These are phyloP conservation scores for Hypothenemus hampei DNA, from an alignment of 1,140 invertebrate species.

Conservation along the genomic window DNA sequence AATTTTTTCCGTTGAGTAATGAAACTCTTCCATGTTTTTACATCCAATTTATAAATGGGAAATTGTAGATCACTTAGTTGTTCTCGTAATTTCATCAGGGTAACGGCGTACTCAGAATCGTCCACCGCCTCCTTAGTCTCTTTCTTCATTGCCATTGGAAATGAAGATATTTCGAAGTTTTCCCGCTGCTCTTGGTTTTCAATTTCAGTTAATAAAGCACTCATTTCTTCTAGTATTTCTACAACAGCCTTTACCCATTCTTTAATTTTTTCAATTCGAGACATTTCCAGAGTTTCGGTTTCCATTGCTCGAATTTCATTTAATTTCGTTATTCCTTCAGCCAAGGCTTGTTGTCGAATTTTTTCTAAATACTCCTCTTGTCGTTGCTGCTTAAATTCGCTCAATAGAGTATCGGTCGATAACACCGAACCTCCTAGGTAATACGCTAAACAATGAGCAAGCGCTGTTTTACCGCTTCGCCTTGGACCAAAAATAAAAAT, in stretches of 20 bases:
- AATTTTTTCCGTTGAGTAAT: slow-evolving; percentile 24
- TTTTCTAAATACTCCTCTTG: slow-evolving; percentile 44
- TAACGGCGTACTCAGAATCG: slow-evolving; percentile 24
- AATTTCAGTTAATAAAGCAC: slow-evolving; percentile 4
- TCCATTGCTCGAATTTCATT: slow-evolving; percentile 22
- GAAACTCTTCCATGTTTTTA: slow-evolving; percentile 16
- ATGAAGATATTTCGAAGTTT: slow-evolving; percentile 32
- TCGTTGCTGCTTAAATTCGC: slow-evolving; percentile 35
- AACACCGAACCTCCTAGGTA: slow-evolving; percentile 41
- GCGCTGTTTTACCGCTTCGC: slow-evolving; percentile 43
- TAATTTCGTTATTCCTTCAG: slow-evolving; percentile 30
- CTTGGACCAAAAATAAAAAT: slow-evolving; percentile 47
- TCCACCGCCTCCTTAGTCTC: slow-evolving; percentile 12
- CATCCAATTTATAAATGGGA: slow-evolving; percentile 19
- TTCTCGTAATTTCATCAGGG: slow-evolving; percentile 20
- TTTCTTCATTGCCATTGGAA: slow-evolving; percentile 30
- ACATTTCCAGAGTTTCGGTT: slow-evolving; percentile 15
- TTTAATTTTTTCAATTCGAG: slow-evolving; percentile 26
- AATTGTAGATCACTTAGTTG: slow-evolving; percentile 20
- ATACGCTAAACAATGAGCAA: slow-evolving; percentile 42
- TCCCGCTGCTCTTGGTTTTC: slow-evolving; percentile 21
- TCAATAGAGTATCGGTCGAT: slow-evolving; percentile 39
- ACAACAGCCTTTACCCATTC: slow-evolving; percentile 23
- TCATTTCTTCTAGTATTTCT: slow-evolving; percentile 13
- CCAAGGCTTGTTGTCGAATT: slow-evolving; percentile 43